A percentile compares a stretch with the other conserved stretches of the same genome.
Conservation (phyloP, 2,113 vertebrate species). For the Pterocles burchelli region DNA sequence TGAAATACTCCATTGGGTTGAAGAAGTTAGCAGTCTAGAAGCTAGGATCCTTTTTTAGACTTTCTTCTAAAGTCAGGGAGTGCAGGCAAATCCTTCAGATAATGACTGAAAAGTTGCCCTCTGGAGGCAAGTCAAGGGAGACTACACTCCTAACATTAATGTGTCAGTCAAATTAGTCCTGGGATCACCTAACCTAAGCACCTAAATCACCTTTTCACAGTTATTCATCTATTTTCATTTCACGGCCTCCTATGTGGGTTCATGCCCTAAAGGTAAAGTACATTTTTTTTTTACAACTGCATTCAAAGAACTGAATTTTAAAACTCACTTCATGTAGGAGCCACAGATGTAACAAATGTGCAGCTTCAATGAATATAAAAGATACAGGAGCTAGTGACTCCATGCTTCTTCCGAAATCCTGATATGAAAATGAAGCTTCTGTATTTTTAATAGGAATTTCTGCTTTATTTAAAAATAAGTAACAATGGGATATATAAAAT, state of each 20-base stretch:
- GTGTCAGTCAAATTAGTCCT: neutral
- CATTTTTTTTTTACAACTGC: neutral
- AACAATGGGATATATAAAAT: slow-evolving; percentile 53
- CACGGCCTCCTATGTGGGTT: neutral
- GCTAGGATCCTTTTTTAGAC: neutral
- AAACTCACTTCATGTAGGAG: neutral
- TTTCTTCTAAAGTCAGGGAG: neutral
- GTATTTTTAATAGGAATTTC: neutral
- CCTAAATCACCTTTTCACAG: neutral
- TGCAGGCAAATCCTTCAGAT: neutral
- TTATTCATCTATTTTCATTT: neutral
- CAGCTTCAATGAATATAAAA: neutral
- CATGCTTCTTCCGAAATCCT: neutral
- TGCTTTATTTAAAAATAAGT: slow-evolving; percentile 65
- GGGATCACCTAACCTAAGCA: neutral
- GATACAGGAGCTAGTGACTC: neutral
- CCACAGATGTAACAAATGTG: neutral
- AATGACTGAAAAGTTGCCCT: neutral
- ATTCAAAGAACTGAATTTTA: neutral
- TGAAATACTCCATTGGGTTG: neutral
- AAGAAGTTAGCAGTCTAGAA: neutral
- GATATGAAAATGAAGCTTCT: neutral
- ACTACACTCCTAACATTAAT: neutral
- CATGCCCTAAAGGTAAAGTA: neutral
- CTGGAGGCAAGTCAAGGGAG: neutral